phyloP scores from a whole-genome alignment of 2,113 vertebrate genomes.

The Cavia porcellus region DNA sequence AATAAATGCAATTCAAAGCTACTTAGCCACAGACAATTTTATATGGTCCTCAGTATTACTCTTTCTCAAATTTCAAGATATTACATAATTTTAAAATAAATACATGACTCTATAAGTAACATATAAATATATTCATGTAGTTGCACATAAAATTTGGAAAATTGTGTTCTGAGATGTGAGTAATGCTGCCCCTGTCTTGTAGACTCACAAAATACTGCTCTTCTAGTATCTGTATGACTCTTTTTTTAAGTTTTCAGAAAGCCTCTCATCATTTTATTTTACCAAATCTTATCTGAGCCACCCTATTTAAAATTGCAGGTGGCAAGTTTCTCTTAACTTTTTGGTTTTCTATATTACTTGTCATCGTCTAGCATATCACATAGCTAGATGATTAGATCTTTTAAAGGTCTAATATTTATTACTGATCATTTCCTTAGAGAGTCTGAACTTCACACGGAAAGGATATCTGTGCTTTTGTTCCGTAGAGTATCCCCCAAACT shows the following conservation, averaged over 20 bases:
- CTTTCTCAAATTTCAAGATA: conserved; percentile 8
- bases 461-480: not conserved
- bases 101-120: not conserved
- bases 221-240: not conserved
- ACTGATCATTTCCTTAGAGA: not conserved
- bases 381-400: not conserved
- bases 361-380: not conserved
- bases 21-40: not conserved
- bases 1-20: conserved; percentile 26
- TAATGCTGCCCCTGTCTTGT: not conserved
- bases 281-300: not conserved
- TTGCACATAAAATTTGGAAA: not conserved
- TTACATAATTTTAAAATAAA: not conserved
- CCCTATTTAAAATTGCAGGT: not conserved
- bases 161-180: not conserved
- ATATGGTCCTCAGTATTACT: not conserved
- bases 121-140: not conserved
- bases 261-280: not conserved
- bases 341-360: not conserved
- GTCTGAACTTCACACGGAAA: not conserved
- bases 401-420: not conserved
- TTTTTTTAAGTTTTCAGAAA: not conserved
- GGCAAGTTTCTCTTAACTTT: not conserved
- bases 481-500: not conserved
- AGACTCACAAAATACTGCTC: not conserved